phyloP scores from a whole-genome alignment of 1,140 invertebrate species.

The Drosophila pandora region DNA sequence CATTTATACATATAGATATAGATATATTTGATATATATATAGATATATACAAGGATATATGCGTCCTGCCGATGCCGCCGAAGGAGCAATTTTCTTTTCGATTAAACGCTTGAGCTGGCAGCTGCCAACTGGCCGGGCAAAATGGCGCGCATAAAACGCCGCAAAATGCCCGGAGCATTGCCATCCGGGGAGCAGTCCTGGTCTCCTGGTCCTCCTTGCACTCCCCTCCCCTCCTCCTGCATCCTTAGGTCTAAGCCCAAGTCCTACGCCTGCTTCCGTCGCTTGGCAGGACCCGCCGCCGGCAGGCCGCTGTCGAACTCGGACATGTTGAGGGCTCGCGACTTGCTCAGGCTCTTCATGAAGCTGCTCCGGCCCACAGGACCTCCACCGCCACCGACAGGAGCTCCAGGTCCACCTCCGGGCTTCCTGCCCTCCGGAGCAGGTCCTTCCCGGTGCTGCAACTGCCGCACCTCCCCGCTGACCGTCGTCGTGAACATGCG shows the following conservation, averaged over 20 bases:
- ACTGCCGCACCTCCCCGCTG: conserved; percentile 58
- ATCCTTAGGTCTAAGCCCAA: conserved; percentile 18
- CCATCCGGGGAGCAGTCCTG: neutral
- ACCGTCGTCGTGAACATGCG: conserved; percentile 73
- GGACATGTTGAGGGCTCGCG: conserved; percentile 69
- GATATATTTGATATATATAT: neutral
- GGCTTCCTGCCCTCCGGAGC: neutral
- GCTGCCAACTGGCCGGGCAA: conserved; percentile 30
- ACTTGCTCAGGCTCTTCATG: conserved; percentile 65
- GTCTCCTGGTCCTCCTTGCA: too few species aligned
- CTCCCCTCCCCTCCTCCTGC: conserved; percentile 10
- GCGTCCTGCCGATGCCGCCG: conserved; percentile 4
- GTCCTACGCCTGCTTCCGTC: conserved; percentile 46
- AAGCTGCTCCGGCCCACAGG: conserved; percentile 41
- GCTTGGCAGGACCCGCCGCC: conserved; percentile 34
- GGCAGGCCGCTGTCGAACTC: conserved; percentile 82
- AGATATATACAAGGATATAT: conserved; percentile 8
- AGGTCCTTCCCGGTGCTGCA: conserved; percentile 27
- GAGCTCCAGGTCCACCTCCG: conserved; percentile 4
- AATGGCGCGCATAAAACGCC: conserved; percentile 65
- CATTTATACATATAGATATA: neutral
- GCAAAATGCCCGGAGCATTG: conserved; percentile 27
- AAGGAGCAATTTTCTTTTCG: conserved; percentile 73
- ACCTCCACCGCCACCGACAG: neutral
- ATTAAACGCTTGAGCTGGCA: conserved; percentile 79